Evolutionary conservation across 2,113 vertebrate species (phyloP).

Genomic region (Chascanopsetta lugubris): DNA sequence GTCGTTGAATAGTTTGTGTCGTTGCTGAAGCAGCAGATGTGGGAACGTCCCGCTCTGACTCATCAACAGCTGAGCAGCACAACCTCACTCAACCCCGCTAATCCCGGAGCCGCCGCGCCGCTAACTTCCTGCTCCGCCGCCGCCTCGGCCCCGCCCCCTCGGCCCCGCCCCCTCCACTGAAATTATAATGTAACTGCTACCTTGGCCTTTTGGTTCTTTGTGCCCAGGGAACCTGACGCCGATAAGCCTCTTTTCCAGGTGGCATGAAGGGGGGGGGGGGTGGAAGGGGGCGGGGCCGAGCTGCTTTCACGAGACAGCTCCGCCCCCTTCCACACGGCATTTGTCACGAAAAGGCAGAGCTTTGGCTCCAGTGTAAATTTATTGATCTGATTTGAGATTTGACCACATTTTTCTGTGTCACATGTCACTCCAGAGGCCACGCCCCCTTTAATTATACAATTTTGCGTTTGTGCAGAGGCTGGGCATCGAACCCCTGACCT

Average conservation of each 20-base stretch:
- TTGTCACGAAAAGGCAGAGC: slow-evolving; percentile 32
- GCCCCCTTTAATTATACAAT: no score
- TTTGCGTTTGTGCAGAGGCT: no score
- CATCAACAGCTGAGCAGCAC: slow-evolving; percentile 17
- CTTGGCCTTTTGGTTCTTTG: slow-evolving; percentile 77
- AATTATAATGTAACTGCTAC: slow-evolving; percentile 79
- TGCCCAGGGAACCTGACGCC: slow-evolving; percentile 69
- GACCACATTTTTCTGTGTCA: no score
- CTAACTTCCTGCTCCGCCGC: slow-evolving; percentile 59
- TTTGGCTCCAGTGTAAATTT: neutral
- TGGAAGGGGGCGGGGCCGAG: neutral
- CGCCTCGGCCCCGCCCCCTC: no score
- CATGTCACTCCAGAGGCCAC: no score
- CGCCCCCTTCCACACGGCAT: slow-evolving; percentile 36
- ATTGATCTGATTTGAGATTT: no score
- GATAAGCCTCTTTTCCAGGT: slow-evolving; percentile 71
- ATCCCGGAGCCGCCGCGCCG: slow-evolving; percentile 56
- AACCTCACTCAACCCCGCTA: slow-evolving; percentile 39
- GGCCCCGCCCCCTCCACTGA: slow-evolving; percentile 44
- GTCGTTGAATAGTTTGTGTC: no score
- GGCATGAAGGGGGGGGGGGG: slow-evolving; percentile 41
- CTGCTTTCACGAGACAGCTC: slow-evolving; percentile 29
- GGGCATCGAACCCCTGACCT: no score
- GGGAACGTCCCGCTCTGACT: slow-evolving; percentile 10
- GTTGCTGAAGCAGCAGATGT: slow-evolving; percentile 11